Conservation (phyloP, 2,113 vertebrate genomes). For the Scopus umbretta region DNA sequence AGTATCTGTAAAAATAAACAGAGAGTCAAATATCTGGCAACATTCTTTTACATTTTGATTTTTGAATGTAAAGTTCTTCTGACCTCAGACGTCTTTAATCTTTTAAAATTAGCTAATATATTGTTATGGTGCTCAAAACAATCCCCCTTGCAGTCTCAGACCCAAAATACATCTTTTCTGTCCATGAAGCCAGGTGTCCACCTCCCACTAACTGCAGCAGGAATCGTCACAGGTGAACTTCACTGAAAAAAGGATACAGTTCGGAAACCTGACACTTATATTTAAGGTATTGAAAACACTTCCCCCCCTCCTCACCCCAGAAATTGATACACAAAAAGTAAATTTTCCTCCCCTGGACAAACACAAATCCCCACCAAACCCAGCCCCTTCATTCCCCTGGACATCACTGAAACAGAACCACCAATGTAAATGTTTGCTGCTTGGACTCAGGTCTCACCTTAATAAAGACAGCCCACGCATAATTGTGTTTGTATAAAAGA, state of each 20-base stretch:
- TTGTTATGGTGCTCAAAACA: background rate
- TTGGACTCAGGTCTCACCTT: constrained; percentile 53
- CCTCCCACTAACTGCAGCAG: background rate
- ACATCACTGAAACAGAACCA: background rate
- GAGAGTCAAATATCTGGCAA: background rate
- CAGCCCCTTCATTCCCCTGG: background rate
- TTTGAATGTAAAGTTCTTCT: background rate
- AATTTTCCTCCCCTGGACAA: background rate
- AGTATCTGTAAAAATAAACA: background rate
- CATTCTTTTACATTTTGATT: background rate
- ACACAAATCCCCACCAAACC: background rate
- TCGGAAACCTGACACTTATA: background rate
- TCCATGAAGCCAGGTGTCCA: background rate
- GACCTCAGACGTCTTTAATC: background rate
- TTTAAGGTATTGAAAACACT: background rate
- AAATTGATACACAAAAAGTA: background rate
- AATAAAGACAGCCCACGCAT: constrained; percentile 80
- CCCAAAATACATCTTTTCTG: background rate
- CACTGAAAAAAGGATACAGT: background rate
- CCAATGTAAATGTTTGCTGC: constrained; percentile 71
- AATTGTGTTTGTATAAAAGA: constrained; percentile 99
- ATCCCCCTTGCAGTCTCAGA: background rate
- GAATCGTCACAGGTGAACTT: background rate
- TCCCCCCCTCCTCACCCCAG: no score
- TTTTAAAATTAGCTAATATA: background rate